phyloP scores from a whole-genome alignment of 2,113 vertebrate species.

The Ciconia stormi region DNA sequence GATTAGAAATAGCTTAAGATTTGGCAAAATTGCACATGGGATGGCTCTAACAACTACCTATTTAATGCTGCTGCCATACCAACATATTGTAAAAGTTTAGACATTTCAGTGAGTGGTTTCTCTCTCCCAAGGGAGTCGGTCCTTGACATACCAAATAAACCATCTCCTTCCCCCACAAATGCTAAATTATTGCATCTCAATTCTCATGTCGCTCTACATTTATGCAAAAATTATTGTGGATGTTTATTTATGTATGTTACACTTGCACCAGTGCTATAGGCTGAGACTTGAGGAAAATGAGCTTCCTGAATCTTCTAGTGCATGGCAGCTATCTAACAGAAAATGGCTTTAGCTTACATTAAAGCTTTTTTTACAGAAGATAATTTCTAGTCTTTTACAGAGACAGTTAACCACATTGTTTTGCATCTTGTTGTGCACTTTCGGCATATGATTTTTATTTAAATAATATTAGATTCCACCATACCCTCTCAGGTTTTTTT shows the following conservation, averaged over 20 bases:
- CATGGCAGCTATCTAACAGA: not conserved
- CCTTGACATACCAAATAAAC: slow-evolving; percentile 62
- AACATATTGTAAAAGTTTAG: not conserved
- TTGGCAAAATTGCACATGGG: not conserved
- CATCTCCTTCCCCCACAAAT: slow-evolving; percentile 40
- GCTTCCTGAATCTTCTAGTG: slow-evolving; percentile 56
- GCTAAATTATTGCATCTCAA: slow-evolving; percentile 64
- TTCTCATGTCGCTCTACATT: slow-evolving; percentile 46
- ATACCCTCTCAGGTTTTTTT: not conserved
- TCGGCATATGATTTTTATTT: not conserved
- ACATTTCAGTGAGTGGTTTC: not conserved
- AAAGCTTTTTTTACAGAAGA: not conserved
- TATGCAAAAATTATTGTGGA: slow-evolving; percentile 53
- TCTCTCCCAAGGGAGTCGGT: slow-evolving; percentile 32
- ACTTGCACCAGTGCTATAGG: not conserved
- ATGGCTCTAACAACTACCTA: not conserved
- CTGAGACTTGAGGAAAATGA: slow-evolving; percentile 49
- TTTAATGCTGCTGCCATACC: not conserved
- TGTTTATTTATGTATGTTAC: slow-evolving; percentile 26
- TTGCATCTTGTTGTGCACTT: not conserved
- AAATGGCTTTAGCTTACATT: not conserved
- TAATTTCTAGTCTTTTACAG: not conserved
- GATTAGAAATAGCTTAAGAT: slow-evolving; percentile 27
- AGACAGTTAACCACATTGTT: not conserved
- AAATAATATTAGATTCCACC: not conserved